These are phyloP conservation scores for Sphaeridia pumilis DNA, from an alignment of 2,888 invertebrate genomes.

Conservation along the genomic window DNA sequence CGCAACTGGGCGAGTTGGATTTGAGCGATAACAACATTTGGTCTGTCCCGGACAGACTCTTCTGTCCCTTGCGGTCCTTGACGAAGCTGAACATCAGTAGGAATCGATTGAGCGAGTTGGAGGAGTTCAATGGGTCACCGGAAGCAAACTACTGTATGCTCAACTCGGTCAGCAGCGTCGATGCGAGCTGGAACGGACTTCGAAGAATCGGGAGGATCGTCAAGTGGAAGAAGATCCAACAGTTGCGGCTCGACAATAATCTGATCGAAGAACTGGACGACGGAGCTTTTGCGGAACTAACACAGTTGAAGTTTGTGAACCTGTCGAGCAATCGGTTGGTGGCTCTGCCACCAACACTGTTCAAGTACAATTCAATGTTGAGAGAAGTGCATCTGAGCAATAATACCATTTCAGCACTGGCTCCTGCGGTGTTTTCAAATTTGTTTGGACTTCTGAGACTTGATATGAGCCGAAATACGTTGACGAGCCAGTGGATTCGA, in stretches of 20 bases:
- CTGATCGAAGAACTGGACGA: conserved; percentile 65
- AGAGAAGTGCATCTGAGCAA: conserved; percentile 43
- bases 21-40: conserved; percentile 70
- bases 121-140: conserved; percentile 41
- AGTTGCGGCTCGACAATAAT: conserved; percentile 70
- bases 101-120: conserved; percentile 67
- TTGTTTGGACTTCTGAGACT: conserved; percentile 51
- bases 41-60: conserved; percentile 56
- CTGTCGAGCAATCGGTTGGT: conserved; percentile 74
- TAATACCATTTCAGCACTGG: conserved; percentile 69
- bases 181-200: conserved; percentile 69
- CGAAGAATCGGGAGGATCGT: background rate
- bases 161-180: conserved; percentile 55
- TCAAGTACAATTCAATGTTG: conserved; percentile 19
- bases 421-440: conserved; percentile 72
- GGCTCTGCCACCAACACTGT: conserved; percentile 53
- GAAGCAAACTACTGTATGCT: conserved; percentile 4
- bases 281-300: conserved; percentile 65
- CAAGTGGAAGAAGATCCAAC: conserved; percentile 58
- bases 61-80: conserved; percentile 62
- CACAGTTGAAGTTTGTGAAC: conserved; percentile 67
- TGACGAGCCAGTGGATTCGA: conserved; percentile 64
- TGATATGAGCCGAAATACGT: conserved; percentile 61
- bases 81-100: conserved; percentile 72
- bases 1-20: conserved; percentile 60